These are phyloP conservation scores for Sterrhoptilus dennistouni DNA, from an alignment of 2,113 vertebrate genomes.

Conservation along the genomic window DNA sequence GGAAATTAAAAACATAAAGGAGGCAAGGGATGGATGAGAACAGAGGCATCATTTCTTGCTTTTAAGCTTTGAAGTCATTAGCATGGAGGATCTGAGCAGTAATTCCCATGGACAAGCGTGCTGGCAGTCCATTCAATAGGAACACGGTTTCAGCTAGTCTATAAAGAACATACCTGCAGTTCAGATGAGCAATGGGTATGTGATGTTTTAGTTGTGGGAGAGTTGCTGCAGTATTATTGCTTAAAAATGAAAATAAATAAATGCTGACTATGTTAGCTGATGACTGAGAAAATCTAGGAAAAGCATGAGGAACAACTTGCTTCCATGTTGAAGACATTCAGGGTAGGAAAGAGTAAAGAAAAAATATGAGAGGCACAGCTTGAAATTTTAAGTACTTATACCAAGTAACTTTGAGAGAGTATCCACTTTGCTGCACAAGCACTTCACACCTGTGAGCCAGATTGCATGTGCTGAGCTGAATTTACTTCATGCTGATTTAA, in stretches of 20 bases:
- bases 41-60: slow-evolving; percentile 29
- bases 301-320: slow-evolving; percentile 57
- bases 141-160: slow-evolving; percentile 31
- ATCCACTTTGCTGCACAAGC: slow-evolving; percentile 7
- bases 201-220: slow-evolving; percentile 63
- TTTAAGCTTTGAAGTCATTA: slow-evolving; percentile 39
- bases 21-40: slow-evolving; percentile 45
- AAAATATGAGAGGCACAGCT: slow-evolving; percentile 32
- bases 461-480: slow-evolving; percentile 49
- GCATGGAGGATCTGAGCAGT: slow-evolving; percentile 58
- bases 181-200: slow-evolving; percentile 73
- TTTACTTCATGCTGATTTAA: slow-evolving; percentile 56
- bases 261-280: slow-evolving; percentile 48
- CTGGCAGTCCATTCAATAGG: slow-evolving; percentile 77
- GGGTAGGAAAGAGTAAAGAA: slow-evolving; percentile 50
- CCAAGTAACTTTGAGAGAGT: slow-evolving; percentile 8
- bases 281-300: slow-evolving; percentile 53
- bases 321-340: slow-evolving; percentile 33
- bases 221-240: slow-evolving; percentile 55
- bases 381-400: slow-evolving; percentile 50
- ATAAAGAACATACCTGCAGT: slow-evolving; percentile 64
- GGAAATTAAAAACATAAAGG: slow-evolving; percentile 43
- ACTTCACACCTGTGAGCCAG: slow-evolving; percentile 49
- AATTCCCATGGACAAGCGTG: slow-evolving; percentile 79
- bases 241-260: slow-evolving; percentile 67